phyloP scores from a whole-genome alignment of 2,888 invertebrate genomes.

The Lumbricus terrestris region DNA sequence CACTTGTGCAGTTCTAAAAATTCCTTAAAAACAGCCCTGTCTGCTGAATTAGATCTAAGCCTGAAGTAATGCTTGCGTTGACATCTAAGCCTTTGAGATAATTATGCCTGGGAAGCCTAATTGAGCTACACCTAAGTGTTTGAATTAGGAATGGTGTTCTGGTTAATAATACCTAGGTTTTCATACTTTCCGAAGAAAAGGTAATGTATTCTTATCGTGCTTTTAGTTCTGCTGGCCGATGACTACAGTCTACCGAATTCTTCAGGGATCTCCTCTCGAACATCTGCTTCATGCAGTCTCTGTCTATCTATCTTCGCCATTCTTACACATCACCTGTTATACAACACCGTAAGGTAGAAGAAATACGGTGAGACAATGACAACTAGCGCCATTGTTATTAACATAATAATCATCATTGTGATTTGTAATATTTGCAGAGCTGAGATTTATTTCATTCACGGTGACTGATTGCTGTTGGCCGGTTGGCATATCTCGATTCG shows the following conservation, averaged over 20 bases:
- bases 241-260: background rate
- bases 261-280: background rate
- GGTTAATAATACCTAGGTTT: background rate
- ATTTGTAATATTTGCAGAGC: background rate
- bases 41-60: too few species aligned
- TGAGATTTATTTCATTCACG: too few species aligned
- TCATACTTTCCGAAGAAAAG: too few species aligned
- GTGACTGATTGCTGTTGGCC: too few species aligned
- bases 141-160: background rate
- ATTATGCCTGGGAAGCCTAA: too few species aligned
- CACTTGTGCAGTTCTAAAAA: too few species aligned
- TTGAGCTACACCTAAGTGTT: background rate
- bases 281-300: background rate
- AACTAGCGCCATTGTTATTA: background rate
- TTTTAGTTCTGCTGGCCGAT: background rate
- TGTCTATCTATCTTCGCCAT: background rate
- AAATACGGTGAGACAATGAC: background rate
- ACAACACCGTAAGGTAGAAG: background rate
- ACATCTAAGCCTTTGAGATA: too few species aligned
- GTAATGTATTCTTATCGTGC: background rate
- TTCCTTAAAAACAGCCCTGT: too few species aligned
- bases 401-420: too few species aligned
- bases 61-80: too few species aligned
- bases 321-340: background rate
- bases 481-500: background rate